Evolutionary conservation across 2,888 invertebrate genomes (phyloP).

Genomic region (Adelphocoris suturalis): DNA sequence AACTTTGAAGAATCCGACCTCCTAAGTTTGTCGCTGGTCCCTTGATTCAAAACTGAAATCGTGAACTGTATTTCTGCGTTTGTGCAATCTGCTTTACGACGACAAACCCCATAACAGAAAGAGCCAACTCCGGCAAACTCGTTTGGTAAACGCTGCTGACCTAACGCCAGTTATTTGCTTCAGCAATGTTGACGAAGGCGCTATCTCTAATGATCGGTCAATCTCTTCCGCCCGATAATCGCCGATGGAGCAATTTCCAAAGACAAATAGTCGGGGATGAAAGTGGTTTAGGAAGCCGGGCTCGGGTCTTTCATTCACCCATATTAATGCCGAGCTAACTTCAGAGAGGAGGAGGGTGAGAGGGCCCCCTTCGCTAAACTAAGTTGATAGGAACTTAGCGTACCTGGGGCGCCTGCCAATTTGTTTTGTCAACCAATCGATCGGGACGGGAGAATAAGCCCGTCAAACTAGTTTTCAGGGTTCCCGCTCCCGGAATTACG

Average conservation of each 20-base stretch:
- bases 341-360: neutral
- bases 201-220: conserved; percentile 58
- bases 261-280: conserved; percentile 65
- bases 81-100: neutral
- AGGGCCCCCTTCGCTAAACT: conserved; percentile 40
- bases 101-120: neutral
- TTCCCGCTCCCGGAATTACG: conserved; percentile 54
- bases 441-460: conserved; percentile 50
- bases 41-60: neutral
- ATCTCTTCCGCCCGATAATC: conserved; percentile 57
- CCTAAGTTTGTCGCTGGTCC: no score
- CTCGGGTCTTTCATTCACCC: conserved; percentile 60
- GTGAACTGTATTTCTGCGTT: neutral
- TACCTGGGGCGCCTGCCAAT: conserved; percentile 70
- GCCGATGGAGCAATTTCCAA: conserved; percentile 55
- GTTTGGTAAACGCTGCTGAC: conserved; percentile 17
- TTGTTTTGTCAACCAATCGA: conserved; percentile 71
- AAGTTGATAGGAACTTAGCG: conserved; percentile 70
- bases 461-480: conserved; percentile 59
- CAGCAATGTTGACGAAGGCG: conserved; percentile 44
- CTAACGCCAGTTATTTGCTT: conserved; percentile 44
- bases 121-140: conserved; percentile 31
- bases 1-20: no score
- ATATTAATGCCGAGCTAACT: conserved; percentile 65
- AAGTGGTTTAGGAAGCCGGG: conserved; percentile 61